These are phyloP conservation scores for Leucophenga montana DNA, from an alignment of 2,888 invertebrate genomes.

Conservation along the genomic window DNA sequence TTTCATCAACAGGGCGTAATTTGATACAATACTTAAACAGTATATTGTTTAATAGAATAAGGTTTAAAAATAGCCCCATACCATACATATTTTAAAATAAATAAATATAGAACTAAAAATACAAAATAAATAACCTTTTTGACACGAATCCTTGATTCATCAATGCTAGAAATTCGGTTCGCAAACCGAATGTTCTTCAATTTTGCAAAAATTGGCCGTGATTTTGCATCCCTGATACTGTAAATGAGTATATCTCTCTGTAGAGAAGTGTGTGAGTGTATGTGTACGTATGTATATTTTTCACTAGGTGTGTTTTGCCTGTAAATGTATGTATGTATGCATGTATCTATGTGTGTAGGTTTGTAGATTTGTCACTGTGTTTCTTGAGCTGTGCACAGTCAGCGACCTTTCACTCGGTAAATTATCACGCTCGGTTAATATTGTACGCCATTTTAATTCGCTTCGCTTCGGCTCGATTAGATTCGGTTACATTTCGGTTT, in stretches of 20 bases:
- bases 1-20: no score
- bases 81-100: no score
- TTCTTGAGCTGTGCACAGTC: slow-evolving; percentile 34
- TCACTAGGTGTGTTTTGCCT: slow-evolving; percentile 17
- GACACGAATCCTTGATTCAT: no score
- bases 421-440: slow-evolving; percentile 60
- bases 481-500: slow-evolving; percentile 1
- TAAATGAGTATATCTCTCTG: slow-evolving; percentile 2
- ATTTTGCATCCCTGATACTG: no score
- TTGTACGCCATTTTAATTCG: slow-evolving; percentile 47
- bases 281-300: slow-evolving; percentile 26
- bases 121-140: no score
- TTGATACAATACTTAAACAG: no score
- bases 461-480: slow-evolving; percentile 21
- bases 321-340: slow-evolving; percentile 6
- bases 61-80: no score
- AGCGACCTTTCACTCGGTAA: slow-evolving; percentile 48
- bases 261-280: not conserved
- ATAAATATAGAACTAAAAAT: no score
- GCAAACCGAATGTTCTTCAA: no score
- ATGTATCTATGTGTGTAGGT: slow-evolving; percentile 10
- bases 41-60: no score
- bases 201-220: not conserved
- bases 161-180: no score
- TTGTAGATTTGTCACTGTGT: slow-evolving; percentile 26